phyloP scores from a whole-genome alignment of 2,113 vertebrate species.

The Corythaeola cristata region DNA sequence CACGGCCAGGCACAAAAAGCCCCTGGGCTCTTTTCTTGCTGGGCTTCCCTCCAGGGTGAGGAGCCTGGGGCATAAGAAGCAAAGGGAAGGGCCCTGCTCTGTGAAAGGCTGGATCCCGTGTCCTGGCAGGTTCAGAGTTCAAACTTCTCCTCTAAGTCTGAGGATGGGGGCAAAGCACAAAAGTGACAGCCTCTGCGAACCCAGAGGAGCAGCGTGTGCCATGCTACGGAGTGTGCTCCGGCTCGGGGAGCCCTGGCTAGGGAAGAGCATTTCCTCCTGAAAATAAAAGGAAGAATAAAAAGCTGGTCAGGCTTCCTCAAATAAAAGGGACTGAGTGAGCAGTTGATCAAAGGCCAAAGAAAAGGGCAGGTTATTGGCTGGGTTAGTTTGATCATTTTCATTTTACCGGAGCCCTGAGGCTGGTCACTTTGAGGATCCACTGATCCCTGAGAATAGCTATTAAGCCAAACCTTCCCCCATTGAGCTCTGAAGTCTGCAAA shows the following conservation, averaged over 20 bases:
- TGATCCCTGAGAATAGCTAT: neutral
- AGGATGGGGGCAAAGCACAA: neutral
- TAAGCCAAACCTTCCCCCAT: neutral
- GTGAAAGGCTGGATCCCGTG: neutral
- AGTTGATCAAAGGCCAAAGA: neutral
- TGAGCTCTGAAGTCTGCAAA: neutral
- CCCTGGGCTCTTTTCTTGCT: fast-evolving
- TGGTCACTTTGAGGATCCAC: neutral
- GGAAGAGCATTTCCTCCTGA: neutral
- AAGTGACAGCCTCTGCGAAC: neutral
- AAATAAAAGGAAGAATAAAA: neutral
- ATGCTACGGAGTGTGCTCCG: fast-evolving
- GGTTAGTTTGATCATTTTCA: neutral
- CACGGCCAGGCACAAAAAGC: neutral
- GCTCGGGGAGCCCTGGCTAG: neutral
- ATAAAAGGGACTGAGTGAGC: neutral
- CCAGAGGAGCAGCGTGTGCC: neutral
- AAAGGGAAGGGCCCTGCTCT: neutral
- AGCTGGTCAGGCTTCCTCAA: neutral
- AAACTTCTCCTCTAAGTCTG: neutral
- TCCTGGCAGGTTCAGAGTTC: neutral
- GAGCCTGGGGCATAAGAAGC: neutral
- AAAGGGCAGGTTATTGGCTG: neutral
- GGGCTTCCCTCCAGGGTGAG: neutral
- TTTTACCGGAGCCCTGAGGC: neutral